These are phyloP conservation scores for Pseudorectes ferrugineus DNA, from an alignment of 2,113 vertebrate species.

Conservation along the genomic window DNA sequence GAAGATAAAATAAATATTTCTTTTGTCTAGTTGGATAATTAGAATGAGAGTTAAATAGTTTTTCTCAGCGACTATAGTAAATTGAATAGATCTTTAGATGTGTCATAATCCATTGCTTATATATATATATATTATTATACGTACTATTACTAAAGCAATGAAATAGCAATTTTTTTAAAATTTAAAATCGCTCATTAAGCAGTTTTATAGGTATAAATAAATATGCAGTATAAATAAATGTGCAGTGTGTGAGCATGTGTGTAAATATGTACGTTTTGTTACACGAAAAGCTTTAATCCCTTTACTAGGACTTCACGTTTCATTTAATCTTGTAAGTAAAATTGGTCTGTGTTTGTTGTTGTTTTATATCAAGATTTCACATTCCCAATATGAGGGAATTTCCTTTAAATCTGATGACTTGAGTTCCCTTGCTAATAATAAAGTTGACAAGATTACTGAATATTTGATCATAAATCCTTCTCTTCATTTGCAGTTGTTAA, in stretches of 20 bases:
- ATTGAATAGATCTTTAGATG: not conserved
- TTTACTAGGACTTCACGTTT: not conserved
- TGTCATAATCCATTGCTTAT: not conserved
- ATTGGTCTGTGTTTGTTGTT: not conserved
- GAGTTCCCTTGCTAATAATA: not conserved
- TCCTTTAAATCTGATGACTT: not conserved
- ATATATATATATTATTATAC: not conserved
- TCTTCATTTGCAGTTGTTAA: not conserved
- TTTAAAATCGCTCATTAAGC: not conserved
- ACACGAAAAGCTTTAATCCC: not conserved
- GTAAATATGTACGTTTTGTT: not conserved
- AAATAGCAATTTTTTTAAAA: not conserved
- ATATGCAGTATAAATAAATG: not conserved
- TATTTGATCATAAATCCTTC: not conserved
- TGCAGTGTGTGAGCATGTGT: not conserved
- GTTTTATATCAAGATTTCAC: not conserved
- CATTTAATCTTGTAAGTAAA: not conserved
- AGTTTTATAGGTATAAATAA: not conserved
- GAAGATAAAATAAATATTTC: not conserved
- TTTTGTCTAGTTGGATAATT: not conserved
- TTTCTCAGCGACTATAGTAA: not conserved
- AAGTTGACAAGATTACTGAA: not conserved
- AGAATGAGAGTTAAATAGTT: not conserved
- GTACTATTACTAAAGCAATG: not conserved
- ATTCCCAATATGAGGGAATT: not conserved